Conservation (phyloP, 1,140 invertebrate species). For the Nebria ingens region DNA sequence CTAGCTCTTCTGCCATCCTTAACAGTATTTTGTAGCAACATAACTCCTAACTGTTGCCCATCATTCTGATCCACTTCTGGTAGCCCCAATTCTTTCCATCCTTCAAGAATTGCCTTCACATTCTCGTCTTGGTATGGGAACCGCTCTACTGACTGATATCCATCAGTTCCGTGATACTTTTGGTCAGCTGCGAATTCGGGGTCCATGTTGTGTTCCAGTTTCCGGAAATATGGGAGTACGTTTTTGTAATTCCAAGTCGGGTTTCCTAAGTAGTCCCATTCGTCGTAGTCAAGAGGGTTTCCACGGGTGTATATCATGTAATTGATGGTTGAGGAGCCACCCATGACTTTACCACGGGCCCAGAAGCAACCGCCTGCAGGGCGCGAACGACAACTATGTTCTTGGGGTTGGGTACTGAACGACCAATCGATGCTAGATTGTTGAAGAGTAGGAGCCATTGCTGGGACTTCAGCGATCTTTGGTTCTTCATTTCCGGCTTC, state of each 20-base stretch:
- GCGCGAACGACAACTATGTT: conserved; percentile 36
- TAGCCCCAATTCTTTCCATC: conserved; percentile 48
- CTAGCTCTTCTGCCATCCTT: conserved; percentile 54
- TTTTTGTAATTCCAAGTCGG: conserved; percentile 41
- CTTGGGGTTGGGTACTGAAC: conserved; percentile 44
- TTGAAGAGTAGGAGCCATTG: conserved; percentile 45
- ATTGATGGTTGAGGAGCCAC: conserved; percentile 42
- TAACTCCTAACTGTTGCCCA: conserved; percentile 43
- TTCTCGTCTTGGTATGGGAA: conserved; percentile 49
- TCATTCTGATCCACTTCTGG: conserved; percentile 44
- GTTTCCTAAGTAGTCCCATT: conserved; percentile 38
- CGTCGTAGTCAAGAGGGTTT: conserved; percentile 41
- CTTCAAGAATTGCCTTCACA: conserved; percentile 41
- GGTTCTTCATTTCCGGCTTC: conserved; percentile 71
- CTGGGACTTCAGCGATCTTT: conserved; percentile 53
- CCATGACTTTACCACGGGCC: conserved; percentile 41
- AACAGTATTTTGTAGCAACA: conserved; percentile 46
- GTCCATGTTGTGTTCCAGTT: conserved; percentile 42
- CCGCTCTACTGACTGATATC: conserved; percentile 49
- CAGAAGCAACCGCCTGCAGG: conserved; percentile 35
- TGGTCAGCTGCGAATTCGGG: conserved; percentile 33
- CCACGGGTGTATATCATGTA: conserved; percentile 46
- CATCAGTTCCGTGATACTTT: conserved; percentile 43
- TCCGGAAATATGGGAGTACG: conserved; percentile 42
- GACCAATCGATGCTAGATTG: conserved; percentile 47